Conservation (phyloP, 2,888 invertebrate species). For the Sinelater perroti region DNA sequence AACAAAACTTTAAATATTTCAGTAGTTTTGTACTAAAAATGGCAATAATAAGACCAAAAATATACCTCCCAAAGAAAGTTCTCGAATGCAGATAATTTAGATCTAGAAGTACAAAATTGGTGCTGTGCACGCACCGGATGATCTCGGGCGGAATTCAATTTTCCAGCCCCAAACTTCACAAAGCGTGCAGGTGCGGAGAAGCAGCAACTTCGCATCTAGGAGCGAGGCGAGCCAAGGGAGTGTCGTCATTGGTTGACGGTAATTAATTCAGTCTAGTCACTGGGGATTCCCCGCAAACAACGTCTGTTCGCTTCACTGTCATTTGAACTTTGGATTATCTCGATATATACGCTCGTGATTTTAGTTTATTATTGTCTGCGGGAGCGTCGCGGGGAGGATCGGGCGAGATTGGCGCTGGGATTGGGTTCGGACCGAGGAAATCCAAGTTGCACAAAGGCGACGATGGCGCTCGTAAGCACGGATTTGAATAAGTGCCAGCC, state of each 20-base stretch:
- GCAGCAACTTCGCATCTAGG: slow-evolving; percentile 34
- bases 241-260: slow-evolving; percentile 49
- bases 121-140: slow-evolving; percentile 29
- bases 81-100: slow-evolving; percentile 15
- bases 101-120: slow-evolving; percentile 19
- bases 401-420: too few species aligned
- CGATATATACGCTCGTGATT: slow-evolving; percentile 36
- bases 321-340: slow-evolving; percentile 50
- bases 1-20: too few species aligned
- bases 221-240: slow-evolving; percentile 35
- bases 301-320: slow-evolving; percentile 50
- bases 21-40: too few species aligned
- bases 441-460: too few species aligned
- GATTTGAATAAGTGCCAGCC: slow-evolving; percentile 32
- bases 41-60: too few species aligned
- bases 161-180: slow-evolving; percentile 35
- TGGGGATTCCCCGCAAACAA: slow-evolving; percentile 53
- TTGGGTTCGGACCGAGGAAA: too few species aligned
- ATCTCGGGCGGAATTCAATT: slow-evolving; percentile 37
- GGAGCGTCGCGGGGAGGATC: slow-evolving; percentile 4
- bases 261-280: slow-evolving; percentile 54
- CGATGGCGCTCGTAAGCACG: too few species aligned
- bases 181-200: slow-evolving; percentile 36
- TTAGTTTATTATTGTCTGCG: slow-evolving; percentile 36
- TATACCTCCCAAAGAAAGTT: too few species aligned